phyloP scores from a whole-genome alignment of 2,888 invertebrate species.

The Drosophila meridionalis region DNA sequence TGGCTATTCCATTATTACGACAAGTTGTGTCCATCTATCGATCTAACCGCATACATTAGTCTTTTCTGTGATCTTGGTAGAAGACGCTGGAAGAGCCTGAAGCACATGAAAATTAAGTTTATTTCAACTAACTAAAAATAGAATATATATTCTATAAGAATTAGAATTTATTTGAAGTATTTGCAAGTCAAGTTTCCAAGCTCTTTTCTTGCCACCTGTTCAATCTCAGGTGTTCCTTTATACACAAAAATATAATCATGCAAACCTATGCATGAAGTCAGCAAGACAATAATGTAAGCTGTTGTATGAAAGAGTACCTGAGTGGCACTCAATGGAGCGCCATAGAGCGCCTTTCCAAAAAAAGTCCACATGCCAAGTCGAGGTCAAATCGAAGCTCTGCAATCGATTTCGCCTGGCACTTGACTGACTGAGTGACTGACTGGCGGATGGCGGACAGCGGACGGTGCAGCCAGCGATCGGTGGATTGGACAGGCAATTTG shows the following conservation, averaged over 20 bases:
- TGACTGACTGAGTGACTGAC: constrained; percentile 64
- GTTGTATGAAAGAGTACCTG: constrained; percentile 41
- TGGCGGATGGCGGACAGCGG: constrained; percentile 44
- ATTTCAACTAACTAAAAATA: no score
- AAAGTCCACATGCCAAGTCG: constrained; percentile 50
- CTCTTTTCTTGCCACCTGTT: neutral
- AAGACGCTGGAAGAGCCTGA: no score
- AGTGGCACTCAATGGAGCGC: constrained; percentile 30
- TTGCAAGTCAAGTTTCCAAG: neutral
- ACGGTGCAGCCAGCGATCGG: constrained; percentile 36
- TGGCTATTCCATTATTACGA: no score
- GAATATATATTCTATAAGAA: no score
- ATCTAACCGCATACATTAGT: no score
- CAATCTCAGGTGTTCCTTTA: constrained; percentile 14
- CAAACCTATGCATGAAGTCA: constrained; percentile 33
- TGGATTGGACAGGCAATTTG: constrained; percentile 78
- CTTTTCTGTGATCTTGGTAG: no score
- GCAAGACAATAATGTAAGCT: constrained; percentile 55
- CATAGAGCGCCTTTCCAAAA: constrained; percentile 65
- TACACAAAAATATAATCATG: constrained; percentile 8
- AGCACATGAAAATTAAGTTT: no score
- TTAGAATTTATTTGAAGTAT: no score
- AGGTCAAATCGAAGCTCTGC: constrained; percentile 68
- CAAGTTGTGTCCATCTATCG: no score
- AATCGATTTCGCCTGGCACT: constrained; percentile 69